Percentiles rank a stretch among this genome's conserved stretches.
Conservation (phyloP, 1,140 invertebrate species). For the Cryptotermes secundus region DNA sequence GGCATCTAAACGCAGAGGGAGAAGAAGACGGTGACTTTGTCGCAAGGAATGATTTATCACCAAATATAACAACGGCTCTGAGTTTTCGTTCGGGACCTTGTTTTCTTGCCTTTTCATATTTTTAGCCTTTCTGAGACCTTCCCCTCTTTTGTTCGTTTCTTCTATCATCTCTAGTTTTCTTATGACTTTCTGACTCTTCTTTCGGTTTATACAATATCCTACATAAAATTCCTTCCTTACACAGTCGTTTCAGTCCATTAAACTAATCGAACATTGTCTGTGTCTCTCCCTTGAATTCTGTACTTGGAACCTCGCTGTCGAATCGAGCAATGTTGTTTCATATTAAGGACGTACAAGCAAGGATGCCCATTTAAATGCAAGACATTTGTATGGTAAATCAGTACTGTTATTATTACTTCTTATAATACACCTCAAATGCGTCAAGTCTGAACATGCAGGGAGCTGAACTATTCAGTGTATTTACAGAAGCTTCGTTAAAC, state of each 20-base stretch:
- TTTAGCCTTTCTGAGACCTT: not conserved
- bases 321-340: not conserved
- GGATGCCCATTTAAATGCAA: no score
- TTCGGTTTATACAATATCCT: not conserved
- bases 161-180: not conserved
- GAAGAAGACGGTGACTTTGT: not conserved
- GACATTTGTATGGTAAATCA: no score
- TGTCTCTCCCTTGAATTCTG: not conserved
- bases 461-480: no score
- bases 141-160: not conserved
- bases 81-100: not conserved
- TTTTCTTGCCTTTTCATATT: conserved; percentile 1
- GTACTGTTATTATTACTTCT: no score
- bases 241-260: conserved; percentile 4
- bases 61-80: not conserved
- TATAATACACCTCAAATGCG: no score
- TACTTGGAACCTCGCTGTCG: not conserved
- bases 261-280: conserved; percentile 16
- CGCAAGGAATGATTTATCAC: conserved; percentile 5
- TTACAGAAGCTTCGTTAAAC: no score
- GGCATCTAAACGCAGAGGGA: not conserved
- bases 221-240: not conserved
- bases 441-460: no score
- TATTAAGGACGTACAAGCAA: no score
- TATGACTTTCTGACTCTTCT: not conserved